Percentiles rank a stretch among this genome's conserved stretches.
Conservation (phyloP, 2,888 invertebrate species). For the Phaonia tiefii region DNA sequence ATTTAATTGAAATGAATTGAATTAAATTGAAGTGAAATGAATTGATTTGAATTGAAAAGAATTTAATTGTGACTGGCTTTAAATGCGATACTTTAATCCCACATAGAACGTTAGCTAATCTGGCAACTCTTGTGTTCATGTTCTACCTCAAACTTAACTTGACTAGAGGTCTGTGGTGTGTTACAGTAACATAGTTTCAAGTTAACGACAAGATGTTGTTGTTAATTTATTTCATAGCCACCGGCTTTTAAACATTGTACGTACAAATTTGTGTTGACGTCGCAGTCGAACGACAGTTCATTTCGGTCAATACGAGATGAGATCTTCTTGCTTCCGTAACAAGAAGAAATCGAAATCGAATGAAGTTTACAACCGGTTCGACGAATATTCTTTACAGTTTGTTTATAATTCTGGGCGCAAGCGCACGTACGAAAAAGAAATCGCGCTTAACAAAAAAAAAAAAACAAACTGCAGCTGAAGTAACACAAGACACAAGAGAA, state of each 20-base stretch:
- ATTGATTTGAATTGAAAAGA: too few species aligned
- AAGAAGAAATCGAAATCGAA: constrained; percentile 40
- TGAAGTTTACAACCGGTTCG: constrained; percentile 36
- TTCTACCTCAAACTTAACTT: not conserved
- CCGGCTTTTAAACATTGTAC: too few species aligned
- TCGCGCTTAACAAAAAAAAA: not conserved
- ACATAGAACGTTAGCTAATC: too few species aligned
- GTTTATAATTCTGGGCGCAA: constrained; percentile 54
- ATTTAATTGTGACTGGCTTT: too few species aligned
- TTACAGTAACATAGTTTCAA: constrained; percentile 57
- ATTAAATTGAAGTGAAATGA: too few species aligned
- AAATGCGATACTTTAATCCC: too few species aligned
- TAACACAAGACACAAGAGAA: not conserved
- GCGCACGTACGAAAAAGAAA: constrained; percentile 43
- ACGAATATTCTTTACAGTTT: constrained; percentile 59
- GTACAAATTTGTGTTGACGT: not conserved
- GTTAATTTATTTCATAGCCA: not conserved
- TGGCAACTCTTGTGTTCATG: constrained; percentile 34
- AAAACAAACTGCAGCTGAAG: not conserved
- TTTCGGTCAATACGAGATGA: constrained; percentile 29
- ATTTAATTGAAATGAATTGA: too few species aligned
- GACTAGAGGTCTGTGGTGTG: not conserved
- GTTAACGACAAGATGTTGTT: not conserved
- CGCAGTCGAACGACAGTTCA: not conserved
- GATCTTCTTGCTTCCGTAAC: constrained; percentile 58